Conservation (phyloP, 1,140 invertebrate species). For the Zaprionus gabonicus region DNA sequence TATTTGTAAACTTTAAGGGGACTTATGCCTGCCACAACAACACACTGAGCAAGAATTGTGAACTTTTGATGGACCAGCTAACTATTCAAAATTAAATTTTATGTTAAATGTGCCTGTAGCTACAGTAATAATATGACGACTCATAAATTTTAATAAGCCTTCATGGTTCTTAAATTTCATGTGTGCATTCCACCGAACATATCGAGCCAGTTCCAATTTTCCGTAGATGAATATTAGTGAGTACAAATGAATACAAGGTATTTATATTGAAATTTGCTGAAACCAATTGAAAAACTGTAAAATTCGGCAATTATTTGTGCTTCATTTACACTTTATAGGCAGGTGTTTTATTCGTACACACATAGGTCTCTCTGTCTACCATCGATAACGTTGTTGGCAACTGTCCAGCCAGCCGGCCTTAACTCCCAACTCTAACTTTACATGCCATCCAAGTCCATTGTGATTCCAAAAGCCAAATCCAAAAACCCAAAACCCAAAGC, state of each 20-base stretch:
- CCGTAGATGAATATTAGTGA: not conserved
- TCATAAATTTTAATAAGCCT: not conserved
- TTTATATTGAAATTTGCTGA: not conserved
- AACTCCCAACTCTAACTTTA: not conserved
- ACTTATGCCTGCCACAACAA: not conserved
- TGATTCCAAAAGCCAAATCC: not conserved
- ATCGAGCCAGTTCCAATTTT: not conserved
- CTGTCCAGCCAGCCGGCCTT: conserved; percentile 43
- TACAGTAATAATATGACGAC: not conserved
- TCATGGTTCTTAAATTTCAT: not conserved
- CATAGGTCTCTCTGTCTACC: not conserved
- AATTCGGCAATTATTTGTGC: conserved; percentile 9
- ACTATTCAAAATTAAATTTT: no score
- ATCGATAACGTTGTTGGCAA: conserved; percentile 54
- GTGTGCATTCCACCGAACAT: not conserved
- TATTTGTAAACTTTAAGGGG: not conserved
- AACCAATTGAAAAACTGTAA: conserved; percentile 4
- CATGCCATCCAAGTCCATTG: not conserved
- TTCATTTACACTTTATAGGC: conserved; percentile 3
- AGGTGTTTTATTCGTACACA: not conserved
- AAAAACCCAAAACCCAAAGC: conserved; percentile 14
- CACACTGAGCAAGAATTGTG: no score
- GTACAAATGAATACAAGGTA: not conserved
- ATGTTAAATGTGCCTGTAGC: no score
- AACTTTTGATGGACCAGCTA: no score